Percentiles rank a stretch among this genome's conserved stretches.
Conservation (phyloP, 1,140 invertebrate genomes). For the Pygmarrhopalites habei region DNA sequence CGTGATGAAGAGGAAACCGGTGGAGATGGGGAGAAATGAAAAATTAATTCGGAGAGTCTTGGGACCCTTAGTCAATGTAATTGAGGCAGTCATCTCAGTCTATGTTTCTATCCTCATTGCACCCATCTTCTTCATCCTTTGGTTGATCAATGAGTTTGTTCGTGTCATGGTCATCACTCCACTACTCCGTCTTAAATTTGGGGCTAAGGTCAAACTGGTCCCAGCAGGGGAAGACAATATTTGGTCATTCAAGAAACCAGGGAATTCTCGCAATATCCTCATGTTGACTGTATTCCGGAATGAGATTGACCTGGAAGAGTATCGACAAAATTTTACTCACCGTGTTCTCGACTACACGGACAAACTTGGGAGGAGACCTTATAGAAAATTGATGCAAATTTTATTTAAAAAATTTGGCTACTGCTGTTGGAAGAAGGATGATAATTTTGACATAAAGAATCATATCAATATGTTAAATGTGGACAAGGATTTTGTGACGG, state of each 20-base stretch:
- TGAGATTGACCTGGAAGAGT: conserved; percentile 14
- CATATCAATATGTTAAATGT: conserved; percentile 20
- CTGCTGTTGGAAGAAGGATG: conserved; percentile 25
- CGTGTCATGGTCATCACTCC: neutral
- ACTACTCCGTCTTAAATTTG: neutral
- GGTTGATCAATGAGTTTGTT: neutral
- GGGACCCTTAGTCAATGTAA: no score
- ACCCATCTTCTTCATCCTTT: neutral
- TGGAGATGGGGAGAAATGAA: no score
- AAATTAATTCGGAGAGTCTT: no score
- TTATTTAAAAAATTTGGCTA: conserved; percentile 25
- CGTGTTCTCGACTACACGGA: conserved; percentile 19
- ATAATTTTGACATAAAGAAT: conserved; percentile 27
- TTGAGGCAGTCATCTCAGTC: neutral
- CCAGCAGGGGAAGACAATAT: conserved; percentile 27
- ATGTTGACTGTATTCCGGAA: conserved; percentile 14
- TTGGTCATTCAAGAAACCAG: conserved; percentile 29
- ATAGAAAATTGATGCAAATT: conserved; percentile 26
- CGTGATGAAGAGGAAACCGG: no score
- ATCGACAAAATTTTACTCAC: conserved; percentile 15
- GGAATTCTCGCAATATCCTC: conserved; percentile 23
- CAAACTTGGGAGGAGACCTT: conserved; percentile 17
- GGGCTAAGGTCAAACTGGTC: conserved; percentile 6
- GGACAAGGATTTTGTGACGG: conserved; percentile 16
- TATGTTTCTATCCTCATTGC: neutral